Conservation (phyloP, 2,888 invertebrate species). For the Antheraea yamamai region DNA sequence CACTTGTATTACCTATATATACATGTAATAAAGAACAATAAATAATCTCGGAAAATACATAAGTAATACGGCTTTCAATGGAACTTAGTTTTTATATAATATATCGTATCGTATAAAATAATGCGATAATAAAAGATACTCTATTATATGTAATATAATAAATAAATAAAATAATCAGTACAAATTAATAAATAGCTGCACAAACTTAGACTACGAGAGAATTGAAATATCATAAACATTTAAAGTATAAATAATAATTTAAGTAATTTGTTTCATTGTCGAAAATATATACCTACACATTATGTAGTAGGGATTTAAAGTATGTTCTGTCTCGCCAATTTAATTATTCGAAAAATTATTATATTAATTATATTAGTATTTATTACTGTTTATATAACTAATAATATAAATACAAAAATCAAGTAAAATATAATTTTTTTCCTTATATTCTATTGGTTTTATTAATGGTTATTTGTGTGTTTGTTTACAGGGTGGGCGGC, state of each 20-base stretch:
- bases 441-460: neutral
- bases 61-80: neutral
- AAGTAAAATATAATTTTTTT: neutral
- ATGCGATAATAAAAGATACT: too few relatives aligned
- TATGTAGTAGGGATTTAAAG: neutral
- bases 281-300: neutral
- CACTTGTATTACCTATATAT: neutral
- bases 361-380: neutral
- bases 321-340: neutral
- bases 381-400: neutral
- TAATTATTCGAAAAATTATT: neutral
- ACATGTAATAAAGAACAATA: neutral
- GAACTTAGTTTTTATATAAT: neutral
- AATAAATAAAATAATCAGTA: too few relatives aligned
- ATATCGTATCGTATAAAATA: too few relatives aligned
- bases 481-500: conserved; percentile 66
- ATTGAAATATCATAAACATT: neutral
- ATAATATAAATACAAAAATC: neutral
- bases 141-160: too few relatives aligned
- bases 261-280: neutral
- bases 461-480: conserved; percentile 21
- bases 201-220: neutral
- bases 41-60: neutral
- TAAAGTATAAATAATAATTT: neutral
- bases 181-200: too few relatives aligned